Evolutionary conservation across 2,888 invertebrate species (phyloP), one percentile per base, ranked within the genome.

Genomic region (Ormyrus thymus): DNA sequence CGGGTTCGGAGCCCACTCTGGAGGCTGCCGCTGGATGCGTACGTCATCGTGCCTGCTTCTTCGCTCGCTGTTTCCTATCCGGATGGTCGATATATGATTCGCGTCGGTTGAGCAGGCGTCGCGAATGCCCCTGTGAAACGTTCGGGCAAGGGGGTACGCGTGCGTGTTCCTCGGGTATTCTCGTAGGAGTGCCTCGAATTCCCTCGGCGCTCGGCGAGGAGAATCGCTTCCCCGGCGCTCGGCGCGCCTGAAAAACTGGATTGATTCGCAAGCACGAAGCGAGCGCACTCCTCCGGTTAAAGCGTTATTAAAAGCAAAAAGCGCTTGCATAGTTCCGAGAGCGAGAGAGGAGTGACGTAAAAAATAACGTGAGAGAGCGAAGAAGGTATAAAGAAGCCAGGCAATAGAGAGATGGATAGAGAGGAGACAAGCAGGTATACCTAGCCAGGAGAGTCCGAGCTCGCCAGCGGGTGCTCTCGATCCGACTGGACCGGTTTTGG

Each of bases 401-500:
- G 76, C 45, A 76, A 68, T 78, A 75, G 75, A 77, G 79, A 79
- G 72, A 80, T 73, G 71, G 80, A 83, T 79, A 79, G 80, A 77
- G 79, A 78, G 75, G 68, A 66, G 55, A 76, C 51, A 68, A 69
- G 15, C 69, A 69, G 75, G 61, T 75, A 75, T 51, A 53, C 9
- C 43, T 43, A 65, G 43, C 15, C 4, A 0, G 55, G 10, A 64
- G 7, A 58, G 48, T 46, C 56, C 46, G 46, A 82, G 59, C 55
- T 56, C 55, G 53, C 78, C 86, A 85, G 87, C 85, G 86, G 86
- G 86, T 87, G 86, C 86, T 86, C 86, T 86, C 85, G 86, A 89
- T 89, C 89, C 83, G 86, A 87, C 89, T 88, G 84, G 89, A 89
- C 89, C 89, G 89, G 89, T 89, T 89, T 88, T 87, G 85, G 83